Base-by-base conservation (phyloP, 2,888 invertebrate species). In the Sinopyrophorus schimmeli region DNA sequence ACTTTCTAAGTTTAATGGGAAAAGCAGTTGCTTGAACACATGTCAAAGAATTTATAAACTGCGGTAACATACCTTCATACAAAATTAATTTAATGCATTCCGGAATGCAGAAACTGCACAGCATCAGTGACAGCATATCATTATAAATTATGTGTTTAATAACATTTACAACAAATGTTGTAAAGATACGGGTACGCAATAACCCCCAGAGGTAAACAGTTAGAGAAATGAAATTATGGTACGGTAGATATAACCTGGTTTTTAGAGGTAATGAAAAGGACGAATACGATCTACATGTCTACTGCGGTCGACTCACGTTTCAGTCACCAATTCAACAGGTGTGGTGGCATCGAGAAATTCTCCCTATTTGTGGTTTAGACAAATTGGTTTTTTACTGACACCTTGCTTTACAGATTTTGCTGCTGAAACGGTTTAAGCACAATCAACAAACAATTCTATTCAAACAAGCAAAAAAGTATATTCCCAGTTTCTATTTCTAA, bases 221-320 rank as follows among this genome's bases (percentile, higher is more conserved):
- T 16, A 16, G 31, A 30, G 2, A 31, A 12, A 21, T 5, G 35
- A 23, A 3, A 27, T 20, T 27, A 40, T 20, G 14, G 17, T n/a
- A 10, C 24, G n/a, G 16, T 17, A 16, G 10, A 11, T 21, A 21
- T n/a, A 43, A 18, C 44, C 40, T 44, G 24, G 20, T 28, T 40
- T 44, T 23, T 34, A 32, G 38, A 31, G 39, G 34, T 41, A 51
- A 51, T 47, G 46, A 51, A 39, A 39, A 35, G 44, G 46, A 54
- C 49, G 53, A 47, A 55, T 51, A 47, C 54, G 53, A 54, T 56
- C 56, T 56, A 51, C 54, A 56, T 54, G 53, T 44, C 50, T 47
- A 52, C 41, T 42, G 48, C 47, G 44, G 43, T 38, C 35, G 52
- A 28, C 47, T 51, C 39, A 41, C 39, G 39, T 32, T 52, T 35